Evolutionary conservation across 2,797 vertebrate genomes (phyloP).

Genomic region (Linurgus olivaceus): DNA sequence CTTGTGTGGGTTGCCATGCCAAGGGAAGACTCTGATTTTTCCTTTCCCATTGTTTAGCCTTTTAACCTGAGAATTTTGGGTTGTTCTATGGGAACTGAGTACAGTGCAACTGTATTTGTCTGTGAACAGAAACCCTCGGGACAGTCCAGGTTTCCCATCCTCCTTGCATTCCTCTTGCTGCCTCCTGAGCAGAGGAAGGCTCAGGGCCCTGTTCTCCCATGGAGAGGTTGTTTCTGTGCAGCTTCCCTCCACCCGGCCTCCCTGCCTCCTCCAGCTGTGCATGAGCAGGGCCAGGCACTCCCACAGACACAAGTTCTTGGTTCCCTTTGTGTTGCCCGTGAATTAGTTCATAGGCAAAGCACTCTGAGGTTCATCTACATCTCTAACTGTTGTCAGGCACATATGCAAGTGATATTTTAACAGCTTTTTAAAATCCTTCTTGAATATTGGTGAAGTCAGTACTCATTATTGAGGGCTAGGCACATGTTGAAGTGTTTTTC

Average conservation of each 20-base stretch:
- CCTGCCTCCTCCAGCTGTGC: neutral
- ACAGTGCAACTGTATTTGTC: neutral
- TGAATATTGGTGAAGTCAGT: neutral
- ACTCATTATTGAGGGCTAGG: neutral
- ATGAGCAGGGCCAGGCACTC: neutral
- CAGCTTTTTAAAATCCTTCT: neutral
- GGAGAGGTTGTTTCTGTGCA: neutral
- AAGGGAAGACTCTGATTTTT: neutral
- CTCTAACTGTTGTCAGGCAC: neutral
- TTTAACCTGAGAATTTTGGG: neutral
- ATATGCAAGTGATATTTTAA: conserved; percentile 8
- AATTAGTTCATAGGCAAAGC: neutral
- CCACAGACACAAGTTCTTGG: neutral
- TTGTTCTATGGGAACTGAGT: neutral
- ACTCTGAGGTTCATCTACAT: neutral
- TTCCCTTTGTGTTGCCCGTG: neutral
- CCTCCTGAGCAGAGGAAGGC: neutral
- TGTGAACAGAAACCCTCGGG: neutral
- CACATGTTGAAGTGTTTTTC: conserved; percentile 23
- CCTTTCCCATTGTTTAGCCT: neutral
- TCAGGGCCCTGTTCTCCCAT: fast-evolving
- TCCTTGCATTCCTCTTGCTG: neutral
- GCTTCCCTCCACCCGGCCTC: neutral
- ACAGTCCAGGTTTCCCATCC: neutral
- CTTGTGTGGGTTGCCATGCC: neutral